Percentiles rank a stretch among this genome's conserved stretches.
Evolutionary conservation across 2,888 invertebrate genomes (phyloP).

Genomic region (Ichneumoninae sp.): DNA sequence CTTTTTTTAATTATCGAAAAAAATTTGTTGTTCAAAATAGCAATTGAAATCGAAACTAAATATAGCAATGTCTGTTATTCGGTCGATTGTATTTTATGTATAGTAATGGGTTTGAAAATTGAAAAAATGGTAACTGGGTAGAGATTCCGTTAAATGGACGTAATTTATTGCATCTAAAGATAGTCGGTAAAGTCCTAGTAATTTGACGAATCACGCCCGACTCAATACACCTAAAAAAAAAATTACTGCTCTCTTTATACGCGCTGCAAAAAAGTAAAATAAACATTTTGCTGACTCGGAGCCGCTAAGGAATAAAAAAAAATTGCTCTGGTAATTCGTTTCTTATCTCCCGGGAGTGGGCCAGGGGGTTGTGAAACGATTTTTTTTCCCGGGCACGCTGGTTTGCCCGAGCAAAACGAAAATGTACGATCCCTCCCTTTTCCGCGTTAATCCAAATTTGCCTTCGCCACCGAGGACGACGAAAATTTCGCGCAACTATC

Average conservation of each 20-base stretch:
- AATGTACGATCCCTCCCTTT: background rate
- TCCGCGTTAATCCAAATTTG: conserved; percentile 14
- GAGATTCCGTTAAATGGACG: too few species aligned
- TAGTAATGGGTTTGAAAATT: too few species aligned
- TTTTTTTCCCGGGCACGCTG: background rate
- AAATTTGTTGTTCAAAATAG: too few species aligned
- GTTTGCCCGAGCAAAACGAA: background rate
- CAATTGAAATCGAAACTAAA: too few species aligned
- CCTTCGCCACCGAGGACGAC: background rate
- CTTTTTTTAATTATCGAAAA: too few species aligned
- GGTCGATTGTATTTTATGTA: too few species aligned
- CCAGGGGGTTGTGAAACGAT: background rate
- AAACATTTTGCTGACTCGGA: background rate
- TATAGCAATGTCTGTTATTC: too few species aligned
- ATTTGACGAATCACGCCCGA: background rate
- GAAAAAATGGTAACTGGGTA: too few species aligned
- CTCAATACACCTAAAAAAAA: background rate
- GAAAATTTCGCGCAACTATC: background rate
- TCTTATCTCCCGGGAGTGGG: background rate
- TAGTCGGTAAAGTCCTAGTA: background rate
- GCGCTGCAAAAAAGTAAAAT: background rate
- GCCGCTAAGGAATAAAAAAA: background rate
- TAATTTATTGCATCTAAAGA: too few species aligned
- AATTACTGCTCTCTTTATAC: background rate
- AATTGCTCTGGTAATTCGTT: background rate